phyloP scores from a whole-genome alignment of 2,888 invertebrate genomes.

The Teinopalpus imperialis region DNA sequence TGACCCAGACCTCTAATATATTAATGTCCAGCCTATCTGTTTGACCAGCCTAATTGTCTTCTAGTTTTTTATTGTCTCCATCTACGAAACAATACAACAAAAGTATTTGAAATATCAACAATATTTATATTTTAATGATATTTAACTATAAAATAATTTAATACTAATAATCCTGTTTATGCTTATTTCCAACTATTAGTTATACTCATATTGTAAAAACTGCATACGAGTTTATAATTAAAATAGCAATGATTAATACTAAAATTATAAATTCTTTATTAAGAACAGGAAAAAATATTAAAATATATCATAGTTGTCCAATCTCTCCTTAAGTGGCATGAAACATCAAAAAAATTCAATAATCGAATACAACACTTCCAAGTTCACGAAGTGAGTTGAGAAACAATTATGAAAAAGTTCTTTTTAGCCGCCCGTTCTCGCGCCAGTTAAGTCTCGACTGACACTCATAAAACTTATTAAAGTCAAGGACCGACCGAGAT shows the following conservation, averaged over 20 bases:
- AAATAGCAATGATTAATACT: too few relatives aligned
- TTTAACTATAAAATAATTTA: too few relatives aligned
- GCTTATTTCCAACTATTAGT: too few relatives aligned
- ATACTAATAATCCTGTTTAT: too few relatives aligned
- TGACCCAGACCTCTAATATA: slow-evolving; percentile 61
- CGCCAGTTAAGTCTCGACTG: slow-evolving; percentile 77
- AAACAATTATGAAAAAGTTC: slow-evolving; percentile 81
- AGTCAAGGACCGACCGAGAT: slow-evolving; percentile 81
- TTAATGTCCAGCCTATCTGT: slow-evolving; percentile 61
- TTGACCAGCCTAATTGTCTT: slow-evolving; percentile 45
- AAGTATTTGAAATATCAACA: too few relatives aligned
- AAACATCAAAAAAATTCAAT: slow-evolving; percentile 64
- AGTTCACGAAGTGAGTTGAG: slow-evolving; percentile 60
- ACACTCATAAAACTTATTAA: slow-evolving; percentile 82
- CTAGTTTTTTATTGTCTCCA: slow-evolving; percentile 12
- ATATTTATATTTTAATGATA: too few relatives aligned
- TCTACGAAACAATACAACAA: slow-evolving; percentile 4
- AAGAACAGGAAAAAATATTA: too few relatives aligned
- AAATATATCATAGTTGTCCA: too few relatives aligned
- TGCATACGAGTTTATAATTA: too few relatives aligned
- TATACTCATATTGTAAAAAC: too few relatives aligned
- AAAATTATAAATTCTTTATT: too few relatives aligned
- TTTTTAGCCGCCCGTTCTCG: slow-evolving; percentile 72
- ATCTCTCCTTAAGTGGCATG: too few relatives aligned
- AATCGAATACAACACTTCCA: slow-evolving; percentile 60